phyloP scores from a whole-genome alignment of 2,113 vertebrate species.

The Tyrannus savana region DNA sequence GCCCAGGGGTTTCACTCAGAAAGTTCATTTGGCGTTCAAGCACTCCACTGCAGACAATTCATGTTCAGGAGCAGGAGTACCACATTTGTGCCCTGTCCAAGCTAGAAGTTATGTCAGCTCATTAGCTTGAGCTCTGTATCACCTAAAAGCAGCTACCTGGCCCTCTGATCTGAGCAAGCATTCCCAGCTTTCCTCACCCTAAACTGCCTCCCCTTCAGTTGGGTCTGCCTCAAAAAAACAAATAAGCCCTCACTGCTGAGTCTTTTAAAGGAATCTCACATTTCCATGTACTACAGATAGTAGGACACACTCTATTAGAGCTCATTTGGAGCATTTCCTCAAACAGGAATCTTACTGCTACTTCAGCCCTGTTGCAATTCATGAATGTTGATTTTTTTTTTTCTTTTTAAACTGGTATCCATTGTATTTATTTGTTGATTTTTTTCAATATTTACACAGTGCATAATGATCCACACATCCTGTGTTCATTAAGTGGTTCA shows the following conservation, averaged over 20 bases:
- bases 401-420: background rate
- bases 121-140: background rate
- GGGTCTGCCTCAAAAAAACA: background rate
- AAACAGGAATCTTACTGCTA: background rate
- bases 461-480: background rate
- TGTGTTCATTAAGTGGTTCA: background rate
- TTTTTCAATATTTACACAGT: slow-evolving; percentile 10
- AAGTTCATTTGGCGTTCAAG: background rate
- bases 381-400: background rate
- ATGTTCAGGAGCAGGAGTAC: background rate
- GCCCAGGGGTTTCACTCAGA: background rate
- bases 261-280: background rate
- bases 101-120: background rate
- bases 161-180: background rate
- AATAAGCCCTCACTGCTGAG: background rate
- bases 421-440: background rate
- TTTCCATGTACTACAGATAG: background rate
- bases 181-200: background rate
- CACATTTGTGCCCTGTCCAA: background rate
- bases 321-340: background rate
- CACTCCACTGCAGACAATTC: background rate
- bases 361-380: background rate
- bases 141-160: background rate
- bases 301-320: background rate
- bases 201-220: background rate